Conservation (phyloP, 2,113 vertebrate species). For the Peucedramus taeniatus region DNA sequence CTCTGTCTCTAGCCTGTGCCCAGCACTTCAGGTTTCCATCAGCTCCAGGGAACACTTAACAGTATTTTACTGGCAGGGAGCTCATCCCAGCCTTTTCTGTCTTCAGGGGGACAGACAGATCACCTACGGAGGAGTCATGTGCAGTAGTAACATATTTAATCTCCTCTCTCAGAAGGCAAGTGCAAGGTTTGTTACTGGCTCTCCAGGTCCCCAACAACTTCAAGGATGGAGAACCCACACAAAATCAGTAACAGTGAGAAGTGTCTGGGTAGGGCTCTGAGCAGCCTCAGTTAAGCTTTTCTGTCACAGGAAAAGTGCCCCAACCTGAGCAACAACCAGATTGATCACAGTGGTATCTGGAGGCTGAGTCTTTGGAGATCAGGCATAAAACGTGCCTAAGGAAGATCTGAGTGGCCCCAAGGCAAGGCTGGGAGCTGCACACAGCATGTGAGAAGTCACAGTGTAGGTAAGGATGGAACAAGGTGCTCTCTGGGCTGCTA, state of each 20-base stretch:
- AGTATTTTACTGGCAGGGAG: neutral
- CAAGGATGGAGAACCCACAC: neutral
- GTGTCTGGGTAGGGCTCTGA: neutral
- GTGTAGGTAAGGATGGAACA: neutral
- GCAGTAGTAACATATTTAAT: neutral
- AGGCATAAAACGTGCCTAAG: neutral
- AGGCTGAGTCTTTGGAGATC: neutral
- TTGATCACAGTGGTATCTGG: neutral
- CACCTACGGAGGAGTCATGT: rapidly evolving
- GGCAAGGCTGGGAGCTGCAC: neutral
- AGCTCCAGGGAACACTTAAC: rapidly evolving
- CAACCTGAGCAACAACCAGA: neutral
- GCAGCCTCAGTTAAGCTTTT: neutral
- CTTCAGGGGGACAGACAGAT: neutral
- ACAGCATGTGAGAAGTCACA: neutral
- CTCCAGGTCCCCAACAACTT: neutral
- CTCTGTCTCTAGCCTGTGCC: neutral
- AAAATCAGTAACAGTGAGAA: neutral
- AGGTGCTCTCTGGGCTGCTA: neutral
- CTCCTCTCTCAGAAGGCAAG: neutral
- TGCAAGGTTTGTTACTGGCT: neutral
- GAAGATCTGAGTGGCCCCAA: neutral
- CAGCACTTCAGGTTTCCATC: neutral
- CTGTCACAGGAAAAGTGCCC: neutral
- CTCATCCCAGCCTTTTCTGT: neutral